Evolutionary conservation across 2,888 invertebrate species (phyloP), one percentile per base, ranked within the genome.

Genomic region (Tinea trinotella): DNA sequence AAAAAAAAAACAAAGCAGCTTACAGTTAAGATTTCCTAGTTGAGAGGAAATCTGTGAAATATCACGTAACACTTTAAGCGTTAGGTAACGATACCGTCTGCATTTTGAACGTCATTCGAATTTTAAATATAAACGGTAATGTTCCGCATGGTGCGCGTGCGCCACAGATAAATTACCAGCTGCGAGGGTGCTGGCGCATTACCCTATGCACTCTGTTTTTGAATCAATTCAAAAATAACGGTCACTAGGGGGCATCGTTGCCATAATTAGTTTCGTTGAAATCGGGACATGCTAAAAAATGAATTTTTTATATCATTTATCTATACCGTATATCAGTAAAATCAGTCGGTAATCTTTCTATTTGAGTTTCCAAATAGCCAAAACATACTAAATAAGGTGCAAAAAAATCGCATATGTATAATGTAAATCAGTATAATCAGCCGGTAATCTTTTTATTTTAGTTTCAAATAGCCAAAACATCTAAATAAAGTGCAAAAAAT

Each of bases 61-160:
- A 40, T 40, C 40, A 40, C n/a, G 15, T 40, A 40, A 40, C 40
- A 40, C 40, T 12, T 13, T 10, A 4, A 7, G 7, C 7, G 3
- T 30, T 7, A 2, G 7, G 3, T 7, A 10, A 7, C 30, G 7
- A 30, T n/a, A 30, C 30, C 2, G 30, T 9, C 13, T 18, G 52
- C 50, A 19, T 46, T 59, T 61, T 58, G 58, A 59, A 15, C 19
- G 19, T 46, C 46, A 59, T 65, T 64, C 59, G 57, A 65, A 74
- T 78, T 84, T 81, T 77, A 61, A 80, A 83, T 80, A 78, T 78
- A 82, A 86, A 81, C 83, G 70, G 79, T 84, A 84, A 71, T 75
- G 81, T 83, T 82, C 78, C 80, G 76, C 70, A 66, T 62, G 63
- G 66, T 77, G 82, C 71, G 61, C 69, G 61, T 59, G 65, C 60